Conservation (phyloP, 2,797 vertebrate species). For the Xenops minutus region DNA sequence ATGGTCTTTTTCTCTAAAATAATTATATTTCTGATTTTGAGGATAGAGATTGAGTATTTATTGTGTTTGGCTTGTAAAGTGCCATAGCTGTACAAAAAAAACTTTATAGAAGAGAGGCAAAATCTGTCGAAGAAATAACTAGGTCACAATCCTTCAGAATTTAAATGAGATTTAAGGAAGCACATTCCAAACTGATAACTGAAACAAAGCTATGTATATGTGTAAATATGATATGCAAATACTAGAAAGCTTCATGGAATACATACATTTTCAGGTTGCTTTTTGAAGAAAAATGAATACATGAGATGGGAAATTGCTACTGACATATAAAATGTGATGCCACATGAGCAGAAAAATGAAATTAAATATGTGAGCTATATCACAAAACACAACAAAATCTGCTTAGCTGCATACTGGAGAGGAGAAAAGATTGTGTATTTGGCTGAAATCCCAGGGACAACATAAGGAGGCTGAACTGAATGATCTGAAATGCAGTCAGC, state of each 20-base stretch:
- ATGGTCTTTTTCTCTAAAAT: background rate
- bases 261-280: background rate
- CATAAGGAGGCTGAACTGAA: background rate
- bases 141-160: slow-evolving; percentile 23
- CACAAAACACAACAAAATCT: background rate
- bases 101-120: background rate
- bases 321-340: background rate
- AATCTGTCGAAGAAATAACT: slow-evolving; percentile 41
- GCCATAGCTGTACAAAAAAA: background rate
- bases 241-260: background rate
- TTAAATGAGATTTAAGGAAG: slow-evolving; percentile 25
- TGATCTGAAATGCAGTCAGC: background rate
- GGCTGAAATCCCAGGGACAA: background rate
- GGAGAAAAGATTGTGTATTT: background rate
- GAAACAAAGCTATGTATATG: background rate
- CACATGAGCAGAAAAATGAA: background rate
- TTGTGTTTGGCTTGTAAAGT: background rate
- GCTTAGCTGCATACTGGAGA: background rate
- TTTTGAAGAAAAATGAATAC: background rate
- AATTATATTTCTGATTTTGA: background rate
- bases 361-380: background rate
- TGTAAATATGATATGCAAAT: background rate
- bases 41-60: background rate
- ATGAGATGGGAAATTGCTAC: background rate
- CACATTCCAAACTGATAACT: background rate